Base-by-base conservation (phyloP, 92 coral and sea anemone genomes). In the Paramuricea clavata region DNA sequence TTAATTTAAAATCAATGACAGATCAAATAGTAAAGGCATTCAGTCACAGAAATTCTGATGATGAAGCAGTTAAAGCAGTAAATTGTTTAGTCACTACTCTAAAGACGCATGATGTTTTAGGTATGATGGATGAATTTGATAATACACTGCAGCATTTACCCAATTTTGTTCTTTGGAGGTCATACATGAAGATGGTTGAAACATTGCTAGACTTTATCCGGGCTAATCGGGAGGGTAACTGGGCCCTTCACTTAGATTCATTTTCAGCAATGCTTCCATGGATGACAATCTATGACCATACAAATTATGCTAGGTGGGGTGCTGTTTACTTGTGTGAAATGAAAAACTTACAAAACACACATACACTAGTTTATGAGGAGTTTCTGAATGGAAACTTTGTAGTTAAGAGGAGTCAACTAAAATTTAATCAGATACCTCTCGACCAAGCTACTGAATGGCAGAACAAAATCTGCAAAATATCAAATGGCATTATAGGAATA, bases 381-480 rank as follows among this genome's bases (percentile, higher is more conserved):
- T 79, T 79, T 28, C 10, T 79, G 84, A 39, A 34, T 79, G 84
- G 84, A 34, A 79, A 79, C 59, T 79, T 79, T 79, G 84, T 60
- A 4, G 84, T 79, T 10, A 79, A 61, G 47, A 43, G 74, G 22
- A 60, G 73, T n/a, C n/a, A n/a, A n/a, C n/a, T n/a, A n/a, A n/a
- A n/a, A n/a, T 79, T 79, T 27, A 60, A 79, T 30, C 84, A 79
- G 47, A 36, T 79, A 12, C 73, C 84, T 17, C 17, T 79, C 60
- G 84, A 79, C 73, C 84, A 79, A 60, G 84, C 84, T 0, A 79
- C 73, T 28, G 84, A 79, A 47, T 79, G 84, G 57, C 84, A 36
- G 31, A 79, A 79, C 73, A 61, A 36, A 79, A 13, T 79, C 28
- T 34, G 73, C 84, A 79, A 79, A 33, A 59, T 79, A 59, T 79